A percentile compares a stretch with the other conserved stretches of the same genome.
phyloP scores from a whole-genome alignment of 2,113 vertebrate genomes.

The Rhinopomastus cyanomelas region DNA sequence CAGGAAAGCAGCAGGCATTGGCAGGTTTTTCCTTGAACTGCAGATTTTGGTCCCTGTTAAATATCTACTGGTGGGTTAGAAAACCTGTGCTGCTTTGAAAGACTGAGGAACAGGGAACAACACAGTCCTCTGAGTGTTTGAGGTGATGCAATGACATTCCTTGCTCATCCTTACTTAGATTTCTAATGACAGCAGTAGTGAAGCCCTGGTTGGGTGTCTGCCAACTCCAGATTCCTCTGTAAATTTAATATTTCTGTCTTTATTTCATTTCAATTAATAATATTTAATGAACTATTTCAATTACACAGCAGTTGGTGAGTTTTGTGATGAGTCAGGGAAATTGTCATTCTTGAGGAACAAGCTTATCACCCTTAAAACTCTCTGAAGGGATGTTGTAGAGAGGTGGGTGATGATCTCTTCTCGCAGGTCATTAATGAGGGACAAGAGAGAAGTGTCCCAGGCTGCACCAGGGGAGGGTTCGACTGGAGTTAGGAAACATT shows the following conservation, averaged over 20 bases:
- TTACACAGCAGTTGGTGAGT: background rate
- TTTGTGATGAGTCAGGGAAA: background rate
- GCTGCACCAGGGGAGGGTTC: too few relatives aligned
- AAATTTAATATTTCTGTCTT: background rate
- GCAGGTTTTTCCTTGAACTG: background rate
- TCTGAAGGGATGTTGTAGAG: too few relatives aligned
- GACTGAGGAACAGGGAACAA: background rate
- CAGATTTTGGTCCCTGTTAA: background rate
- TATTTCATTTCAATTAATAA: background rate
- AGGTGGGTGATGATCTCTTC: too few relatives aligned
- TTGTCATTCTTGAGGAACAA: background rate
- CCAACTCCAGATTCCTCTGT: too few relatives aligned
- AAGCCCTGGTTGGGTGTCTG: background rate
- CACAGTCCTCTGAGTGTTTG: background rate
- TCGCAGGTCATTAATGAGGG: too few relatives aligned
- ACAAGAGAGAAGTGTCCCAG: too few relatives aligned
- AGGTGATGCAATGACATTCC: background rate
- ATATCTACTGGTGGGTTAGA: background rate
- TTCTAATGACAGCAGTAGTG: background rate
- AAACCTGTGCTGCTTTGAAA: background rate
- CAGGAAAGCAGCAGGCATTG: background rate
- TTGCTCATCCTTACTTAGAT: background rate
- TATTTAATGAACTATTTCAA: background rate
- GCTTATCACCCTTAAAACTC: too few relatives aligned
- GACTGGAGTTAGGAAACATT: too few relatives aligned